These are phyloP conservation scores for Eulithis prunata DNA, from an alignment of 2,888 invertebrate genomes.

Conservation along the genomic window DNA sequence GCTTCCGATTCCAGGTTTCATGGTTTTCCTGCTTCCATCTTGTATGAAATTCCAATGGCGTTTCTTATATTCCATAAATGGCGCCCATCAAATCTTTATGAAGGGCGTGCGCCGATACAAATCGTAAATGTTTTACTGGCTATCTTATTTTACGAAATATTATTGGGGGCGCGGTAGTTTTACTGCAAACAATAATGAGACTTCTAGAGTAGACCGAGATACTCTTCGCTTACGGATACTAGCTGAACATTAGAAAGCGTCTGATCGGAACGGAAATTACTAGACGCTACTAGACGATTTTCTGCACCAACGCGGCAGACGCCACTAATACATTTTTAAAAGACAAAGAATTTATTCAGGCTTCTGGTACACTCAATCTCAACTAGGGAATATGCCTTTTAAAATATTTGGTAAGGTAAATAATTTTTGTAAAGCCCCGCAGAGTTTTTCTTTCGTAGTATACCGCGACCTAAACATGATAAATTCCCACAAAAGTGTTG, in stretches of 20 bases:
- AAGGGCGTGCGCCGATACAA: constrained; percentile 55
- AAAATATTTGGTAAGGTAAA: too few relatives aligned
- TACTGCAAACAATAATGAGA: constrained; percentile 33
- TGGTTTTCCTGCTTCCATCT: background rate
- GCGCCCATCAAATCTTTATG: constrained; percentile 68
- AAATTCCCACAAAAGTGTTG: too few relatives aligned
- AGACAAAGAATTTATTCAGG: too few relatives aligned
- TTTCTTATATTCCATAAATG: constrained; percentile 56
- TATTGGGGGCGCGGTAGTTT: constrained; percentile 36
- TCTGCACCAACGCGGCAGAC: too few relatives aligned
- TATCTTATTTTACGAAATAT: constrained; percentile 38
- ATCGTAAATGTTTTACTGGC: constrained; percentile 65
- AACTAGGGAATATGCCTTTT: too few relatives aligned
- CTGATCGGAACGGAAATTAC: background rate
- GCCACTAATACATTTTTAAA: too few relatives aligned
- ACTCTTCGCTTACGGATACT: constrained; percentile 5
- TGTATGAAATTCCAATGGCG: constrained; percentile 35
- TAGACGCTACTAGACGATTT: too few relatives aligned
- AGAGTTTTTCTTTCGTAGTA: too few relatives aligned
- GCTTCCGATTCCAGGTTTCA: background rate
- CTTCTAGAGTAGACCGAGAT: constrained; percentile 10
- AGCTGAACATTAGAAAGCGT: background rate
- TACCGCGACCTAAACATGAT: too few relatives aligned
- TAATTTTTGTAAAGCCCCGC: too few relatives aligned
- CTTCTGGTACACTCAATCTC: too few relatives aligned